Conservation (phyloP, 2,888 invertebrate species). For the Callimorpha dominula region DNA sequence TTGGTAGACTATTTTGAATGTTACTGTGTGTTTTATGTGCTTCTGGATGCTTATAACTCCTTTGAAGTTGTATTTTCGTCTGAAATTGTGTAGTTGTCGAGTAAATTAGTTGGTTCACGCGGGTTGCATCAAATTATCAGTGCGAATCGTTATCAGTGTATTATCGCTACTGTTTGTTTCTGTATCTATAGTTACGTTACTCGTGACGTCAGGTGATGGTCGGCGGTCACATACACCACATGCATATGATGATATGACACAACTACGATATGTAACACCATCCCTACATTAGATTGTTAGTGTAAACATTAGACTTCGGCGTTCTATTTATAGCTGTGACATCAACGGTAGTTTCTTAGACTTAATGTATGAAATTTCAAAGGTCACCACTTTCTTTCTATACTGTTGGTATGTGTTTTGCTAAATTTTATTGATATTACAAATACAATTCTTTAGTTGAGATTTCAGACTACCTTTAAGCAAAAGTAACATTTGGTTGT, state of each 20-base stretch:
- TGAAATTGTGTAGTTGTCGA: constrained; percentile 23
- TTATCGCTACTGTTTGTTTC: constrained; percentile 83
- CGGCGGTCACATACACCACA: constrained; percentile 54
- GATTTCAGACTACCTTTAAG: not conserved
- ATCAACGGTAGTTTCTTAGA: constrained; percentile 72
- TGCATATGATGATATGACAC: constrained; percentile 46
- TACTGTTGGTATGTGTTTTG: not conserved
- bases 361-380: constrained; percentile 67
- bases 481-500: not conserved
- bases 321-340: constrained; percentile 78
- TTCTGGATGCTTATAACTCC: constrained; percentile 5
- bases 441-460: not conserved
- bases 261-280: constrained; percentile 56
- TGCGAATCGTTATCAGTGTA: constrained; percentile 75
- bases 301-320: constrained; percentile 73
- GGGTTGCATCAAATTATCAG: constrained; percentile 73
- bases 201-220: constrained; percentile 67
- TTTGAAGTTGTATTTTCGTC: constrained; percentile 17
- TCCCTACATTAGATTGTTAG: constrained; percentile 74
- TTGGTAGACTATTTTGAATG: constrained; percentile 10
- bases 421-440: not conserved
- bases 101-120: constrained; percentile 47
- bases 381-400: constrained; percentile 58
- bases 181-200: constrained; percentile 75
- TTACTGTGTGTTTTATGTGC: constrained; percentile 15